Evolutionary conservation across 2,888 invertebrate genomes (phyloP).

Genomic region (Psococerastis gibbosa): DNA sequence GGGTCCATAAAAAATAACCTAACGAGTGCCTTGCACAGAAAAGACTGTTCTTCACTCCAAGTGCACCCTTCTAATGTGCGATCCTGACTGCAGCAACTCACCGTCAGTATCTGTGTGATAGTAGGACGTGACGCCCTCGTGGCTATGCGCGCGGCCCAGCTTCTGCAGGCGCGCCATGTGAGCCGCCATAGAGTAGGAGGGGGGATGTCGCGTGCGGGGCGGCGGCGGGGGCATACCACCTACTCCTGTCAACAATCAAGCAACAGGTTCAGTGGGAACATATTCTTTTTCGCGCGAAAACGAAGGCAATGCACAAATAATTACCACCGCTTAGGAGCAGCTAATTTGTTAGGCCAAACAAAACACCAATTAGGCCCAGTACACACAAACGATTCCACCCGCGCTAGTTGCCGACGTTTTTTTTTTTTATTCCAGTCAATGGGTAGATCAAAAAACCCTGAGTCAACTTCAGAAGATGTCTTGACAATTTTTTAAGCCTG

Average conservation of each 20-base stretch:
- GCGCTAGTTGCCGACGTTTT: no score
- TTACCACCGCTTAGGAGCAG: no score
- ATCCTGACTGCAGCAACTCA: slow-evolving; percentile 17
- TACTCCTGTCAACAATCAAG: slow-evolving; percentile 13
- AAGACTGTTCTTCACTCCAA: slow-evolving; percentile 4
- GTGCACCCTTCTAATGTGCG: slow-evolving; percentile 8
- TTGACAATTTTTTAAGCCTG: no score
- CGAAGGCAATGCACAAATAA: no score
- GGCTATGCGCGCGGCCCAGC: slow-evolving; percentile 65
- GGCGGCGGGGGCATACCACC: slow-evolving; percentile 19
- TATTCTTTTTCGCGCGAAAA: no score
- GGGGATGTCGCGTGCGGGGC: slow-evolving; percentile 41
- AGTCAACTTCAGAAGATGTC: no score
- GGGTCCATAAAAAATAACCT: neutral
- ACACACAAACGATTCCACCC: no score
- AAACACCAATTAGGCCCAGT: no score
- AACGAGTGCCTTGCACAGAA: no score
- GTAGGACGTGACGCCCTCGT: slow-evolving; percentile 67
- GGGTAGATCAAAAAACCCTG: no score
- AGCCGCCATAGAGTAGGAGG: slow-evolving; percentile 68
- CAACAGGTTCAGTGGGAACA: neutral
- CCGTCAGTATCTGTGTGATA: slow-evolving; percentile 34
- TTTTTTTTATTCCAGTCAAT: no score
- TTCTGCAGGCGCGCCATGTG: slow-evolving; percentile 70
- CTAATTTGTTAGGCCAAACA: neutral